Evolutionary conservation across 2,888 invertebrate species (phyloP).

Genomic region (Elmis aenea): DNA sequence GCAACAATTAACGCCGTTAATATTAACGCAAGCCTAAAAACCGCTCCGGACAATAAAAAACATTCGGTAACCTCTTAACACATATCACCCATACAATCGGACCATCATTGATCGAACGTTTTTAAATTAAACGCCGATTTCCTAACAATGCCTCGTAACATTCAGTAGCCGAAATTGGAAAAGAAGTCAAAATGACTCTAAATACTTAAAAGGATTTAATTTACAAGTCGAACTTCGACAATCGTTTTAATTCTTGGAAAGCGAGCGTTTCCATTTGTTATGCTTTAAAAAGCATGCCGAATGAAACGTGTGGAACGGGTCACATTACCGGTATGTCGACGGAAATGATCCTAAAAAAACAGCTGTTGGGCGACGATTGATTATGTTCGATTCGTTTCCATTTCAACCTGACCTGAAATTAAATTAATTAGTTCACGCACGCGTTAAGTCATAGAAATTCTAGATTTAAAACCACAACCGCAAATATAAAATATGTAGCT

Average conservation of each 20-base stretch:
- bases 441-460: too few species aligned
- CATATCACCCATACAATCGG: too few species aligned
- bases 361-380: slow-evolving; percentile 14
- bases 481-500: too few species aligned
- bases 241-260: slow-evolving; percentile 32
- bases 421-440: too few species aligned
- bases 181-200: slow-evolving; percentile 24
- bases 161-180: slow-evolving; percentile 21
- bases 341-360: slow-evolving; percentile 22
- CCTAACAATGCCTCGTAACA: slow-evolving; percentile 20
- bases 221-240: slow-evolving; percentile 31
- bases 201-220: slow-evolving; percentile 34
- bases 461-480: too few species aligned
- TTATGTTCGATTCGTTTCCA: slow-evolving; percentile 5
- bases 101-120: too few species aligned
- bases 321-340: slow-evolving; percentile 23
- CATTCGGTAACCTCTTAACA: too few species aligned
- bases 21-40: too few species aligned
- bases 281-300: slow-evolving; percentile 26
- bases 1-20: too few species aligned
- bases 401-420: too few species aligned
- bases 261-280: slow-evolving; percentile 21
- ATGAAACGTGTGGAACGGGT: slow-evolving; percentile 25
- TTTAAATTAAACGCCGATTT: slow-evolving; percentile 25
- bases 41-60: too few species aligned